A percentile compares a stretch with the other conserved stretches of the same genome.
phyloP scores from a whole-genome alignment of 2,888 invertebrate genomes.

The Arge pagana region DNA sequence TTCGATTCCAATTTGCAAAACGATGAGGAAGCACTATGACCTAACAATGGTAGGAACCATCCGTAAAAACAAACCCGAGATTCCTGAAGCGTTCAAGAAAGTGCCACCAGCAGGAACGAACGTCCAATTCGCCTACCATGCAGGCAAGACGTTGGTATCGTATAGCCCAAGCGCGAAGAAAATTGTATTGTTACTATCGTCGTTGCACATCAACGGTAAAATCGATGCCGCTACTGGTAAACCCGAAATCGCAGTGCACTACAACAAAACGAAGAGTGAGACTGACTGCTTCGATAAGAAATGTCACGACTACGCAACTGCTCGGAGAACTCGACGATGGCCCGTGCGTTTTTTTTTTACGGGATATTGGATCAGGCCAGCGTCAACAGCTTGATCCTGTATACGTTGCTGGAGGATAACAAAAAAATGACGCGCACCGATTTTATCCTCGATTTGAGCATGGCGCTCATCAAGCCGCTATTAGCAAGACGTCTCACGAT shows the following conservation, averaged over 20 bases:
- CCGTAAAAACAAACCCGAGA: not conserved
- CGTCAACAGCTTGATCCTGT: slow-evolving; percentile 19
- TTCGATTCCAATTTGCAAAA: slow-evolving; percentile 16
- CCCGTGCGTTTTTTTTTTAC: slow-evolving; percentile 31
- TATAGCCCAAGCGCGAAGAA: slow-evolving; percentile 17
- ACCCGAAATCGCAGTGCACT: slow-evolving; percentile 31
- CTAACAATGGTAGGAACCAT: not conserved
- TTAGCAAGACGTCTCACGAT: not conserved
- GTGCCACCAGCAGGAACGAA: not conserved
- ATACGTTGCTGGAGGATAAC: not conserved
- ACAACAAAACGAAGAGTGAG: slow-evolving; percentile 33
- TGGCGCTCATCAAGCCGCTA: slow-evolving; percentile 17
- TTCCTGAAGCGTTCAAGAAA: not conserved
- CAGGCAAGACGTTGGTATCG: slow-evolving; percentile 10
- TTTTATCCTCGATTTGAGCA: slow-evolving; percentile 6
- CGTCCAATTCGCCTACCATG: slow-evolving; percentile 15
- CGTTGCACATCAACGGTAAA: slow-evolving; percentile 7
- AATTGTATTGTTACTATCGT: slow-evolving; percentile 18
- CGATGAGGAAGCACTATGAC: not conserved
- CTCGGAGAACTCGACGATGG: slow-evolving; percentile 32
- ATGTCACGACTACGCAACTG: slow-evolving; percentile 29
- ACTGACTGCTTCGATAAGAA: slow-evolving; percentile 35
- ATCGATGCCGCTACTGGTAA: slow-evolving; percentile 26
- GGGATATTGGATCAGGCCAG: slow-evolving; percentile 33
- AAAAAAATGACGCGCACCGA: slow-evolving; percentile 1